These are phyloP conservation scores for Enteromius unitaeniatus DNA, from an alignment of 2,797 vertebrate genomes.

Conservation along the genomic window DNA sequence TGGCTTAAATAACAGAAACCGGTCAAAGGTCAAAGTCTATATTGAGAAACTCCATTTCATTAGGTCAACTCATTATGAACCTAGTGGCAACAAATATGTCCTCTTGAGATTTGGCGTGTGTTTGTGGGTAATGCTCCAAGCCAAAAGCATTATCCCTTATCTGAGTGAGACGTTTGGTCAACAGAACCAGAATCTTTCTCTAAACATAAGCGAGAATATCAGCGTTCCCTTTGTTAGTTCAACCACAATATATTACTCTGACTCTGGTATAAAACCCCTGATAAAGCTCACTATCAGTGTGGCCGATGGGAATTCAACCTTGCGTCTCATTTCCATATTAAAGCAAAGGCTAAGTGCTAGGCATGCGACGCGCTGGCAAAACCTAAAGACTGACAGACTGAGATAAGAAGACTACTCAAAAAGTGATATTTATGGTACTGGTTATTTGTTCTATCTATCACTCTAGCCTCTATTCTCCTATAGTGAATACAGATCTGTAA, in stretches of 20 bases:
- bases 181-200: slow-evolving; percentile 24
- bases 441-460: slow-evolving; percentile 31
- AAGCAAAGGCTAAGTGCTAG: slow-evolving; percentile 39
- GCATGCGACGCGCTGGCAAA: slow-evolving; percentile 18
- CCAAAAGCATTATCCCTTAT: slow-evolving; percentile 32
- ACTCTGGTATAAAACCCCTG: slow-evolving; percentile 32
- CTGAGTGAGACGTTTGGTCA: slow-evolving; percentile 21
- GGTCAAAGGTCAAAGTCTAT: slow-evolving; percentile 31
- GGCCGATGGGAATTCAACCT: slow-evolving; percentile 11
- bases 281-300: slow-evolving; percentile 13
- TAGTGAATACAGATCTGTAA: slow-evolving; percentile 51
- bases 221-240: slow-evolving; percentile 39
- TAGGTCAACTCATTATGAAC: slow-evolving; percentile 32
- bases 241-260: slow-evolving; percentile 37
- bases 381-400: slow-evolving; percentile 46
- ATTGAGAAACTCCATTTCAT: slow-evolving; percentile 10
- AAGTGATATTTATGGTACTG: not conserved
- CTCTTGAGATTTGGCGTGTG: not conserved
- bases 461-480: slow-evolving; percentile 47
- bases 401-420: slow-evolving; percentile 43
- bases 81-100: slow-evolving; percentile 11
- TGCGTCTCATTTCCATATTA: slow-evolving; percentile 46
- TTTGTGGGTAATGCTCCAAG: slow-evolving; percentile 13
- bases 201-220: slow-evolving; percentile 45
- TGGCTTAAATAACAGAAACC: slow-evolving; percentile 5